Conservation (phyloP, 2,888 invertebrate genomes). For the Meghimatium bilineatum region DNA sequence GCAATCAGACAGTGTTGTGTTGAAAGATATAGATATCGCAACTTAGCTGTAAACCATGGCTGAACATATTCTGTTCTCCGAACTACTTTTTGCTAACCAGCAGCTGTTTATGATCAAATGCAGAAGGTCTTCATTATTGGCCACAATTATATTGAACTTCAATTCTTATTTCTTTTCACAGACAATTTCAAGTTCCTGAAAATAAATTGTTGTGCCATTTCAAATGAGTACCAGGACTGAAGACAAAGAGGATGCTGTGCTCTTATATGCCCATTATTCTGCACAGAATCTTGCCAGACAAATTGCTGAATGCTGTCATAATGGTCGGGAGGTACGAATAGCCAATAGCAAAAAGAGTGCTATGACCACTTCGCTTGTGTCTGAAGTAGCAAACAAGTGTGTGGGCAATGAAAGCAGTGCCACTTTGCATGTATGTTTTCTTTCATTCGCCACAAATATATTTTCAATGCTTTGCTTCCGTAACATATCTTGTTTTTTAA, state of each 20-base stretch:
- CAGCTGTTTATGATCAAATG: no score
- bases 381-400: constrained; percentile 20
- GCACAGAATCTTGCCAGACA: constrained; percentile 70
- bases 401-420: constrained; percentile 26
- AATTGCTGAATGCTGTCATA: constrained; percentile 57
- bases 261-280: constrained; percentile 73
- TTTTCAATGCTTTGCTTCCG: neutral
- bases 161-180: neutral
- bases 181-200: neutral
- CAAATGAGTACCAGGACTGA: constrained; percentile 7
- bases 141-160: neutral
- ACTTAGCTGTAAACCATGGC: no score
- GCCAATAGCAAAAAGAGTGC: constrained; percentile 8
- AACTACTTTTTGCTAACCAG: no score
- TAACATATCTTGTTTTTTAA: neutral
- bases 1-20: no score
- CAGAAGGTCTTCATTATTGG: neutral
- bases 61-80: no score
- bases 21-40: no score
- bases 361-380: neutral
- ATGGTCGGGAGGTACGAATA: constrained; percentile 26
- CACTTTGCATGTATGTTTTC: constrained; percentile 31
- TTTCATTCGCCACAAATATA: neutral
- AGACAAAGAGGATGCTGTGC: constrained; percentile 55
- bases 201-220: neutral